A percentile compares a stretch with the other conserved stretches of the same genome.
These are phyloP conservation scores for Eupeodes corollae DNA, from an alignment of 1,140 invertebrate species.

Conservation along the genomic window DNA sequence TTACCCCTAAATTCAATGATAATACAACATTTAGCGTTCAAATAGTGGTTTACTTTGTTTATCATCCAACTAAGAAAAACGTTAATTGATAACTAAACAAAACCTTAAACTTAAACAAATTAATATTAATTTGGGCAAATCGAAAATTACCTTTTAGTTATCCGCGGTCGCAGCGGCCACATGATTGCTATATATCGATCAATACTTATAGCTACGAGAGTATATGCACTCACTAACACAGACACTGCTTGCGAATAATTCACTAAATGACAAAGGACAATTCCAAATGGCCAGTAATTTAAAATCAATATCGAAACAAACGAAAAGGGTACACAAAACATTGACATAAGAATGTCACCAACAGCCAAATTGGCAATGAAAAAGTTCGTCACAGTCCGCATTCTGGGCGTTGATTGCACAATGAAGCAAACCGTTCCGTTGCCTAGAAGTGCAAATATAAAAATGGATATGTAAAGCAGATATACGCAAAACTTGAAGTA, in stretches of 20 bases:
- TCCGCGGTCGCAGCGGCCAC: conserved; percentile 68
- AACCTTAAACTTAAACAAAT: no score
- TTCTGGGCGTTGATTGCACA: conserved; percentile 60
- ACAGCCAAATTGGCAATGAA: conserved; percentile 78
- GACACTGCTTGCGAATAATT: conserved; percentile 69
- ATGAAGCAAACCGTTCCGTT: conserved; percentile 76
- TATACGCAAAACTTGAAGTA: conserved; percentile 56
- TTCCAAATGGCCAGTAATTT: conserved; percentile 73
- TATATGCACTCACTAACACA: conserved; percentile 75
- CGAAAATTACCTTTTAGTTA: conserved; percentile 54
- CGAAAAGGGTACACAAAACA: conserved; percentile 79
- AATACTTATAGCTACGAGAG: conserved; percentile 71
- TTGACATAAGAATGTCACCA: conserved; percentile 72
- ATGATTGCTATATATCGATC: conserved; percentile 82
- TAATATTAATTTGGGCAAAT: no score
- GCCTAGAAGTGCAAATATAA: conserved; percentile 61
- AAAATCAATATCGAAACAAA: conserved; percentile 63
- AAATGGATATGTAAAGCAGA: conserved; percentile 60
- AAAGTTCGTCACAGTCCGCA: conserved; percentile 79
- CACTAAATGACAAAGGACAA: conserved; percentile 60
- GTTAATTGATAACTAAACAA: no score
- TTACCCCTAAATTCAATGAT: no score
- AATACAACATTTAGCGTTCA: no score
- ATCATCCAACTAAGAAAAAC: no score
- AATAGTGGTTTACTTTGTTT: no score